Base-by-base conservation (phyloP, 2,888 invertebrate species). In the Onthophagus sagittarius region DNA sequence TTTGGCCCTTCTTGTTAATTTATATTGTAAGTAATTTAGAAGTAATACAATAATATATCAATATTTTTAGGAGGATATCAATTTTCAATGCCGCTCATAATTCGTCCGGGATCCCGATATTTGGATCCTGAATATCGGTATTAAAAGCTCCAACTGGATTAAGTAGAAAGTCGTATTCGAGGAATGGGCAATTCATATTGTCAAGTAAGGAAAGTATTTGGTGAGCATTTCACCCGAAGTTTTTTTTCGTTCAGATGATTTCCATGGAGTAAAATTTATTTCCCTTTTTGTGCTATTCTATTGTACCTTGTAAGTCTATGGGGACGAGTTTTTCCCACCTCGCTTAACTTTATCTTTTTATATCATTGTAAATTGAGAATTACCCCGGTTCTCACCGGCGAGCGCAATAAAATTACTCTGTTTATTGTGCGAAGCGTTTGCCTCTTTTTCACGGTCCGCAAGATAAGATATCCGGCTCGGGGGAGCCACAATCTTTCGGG, bases 291-390 rank as follows among this genome's bases (percentile, higher is more conserved):
- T 23, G 23, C 23, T 23, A 53, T 53, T 53, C 39, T 53, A 53
- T 53, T 53, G 39, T 53, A 11, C 39, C 7, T 53, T 53, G 11
- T 53, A 53, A 53, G 67, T 67, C 32, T 32, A 67, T 23, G n/a
- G 31, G 67, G 67, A 67, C 1, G 31, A 67, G 67, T 67, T 67
- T 23, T 67, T 23, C 67, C 62, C 71, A 67, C 73, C 63, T 31
- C 31, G 72, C 31, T 63, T 71, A 72, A 71, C 75, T 71, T 71
- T 70, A 75, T 72, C 72, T 71, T 72, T 75, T 75, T 74, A 74
- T 70, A 72, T 72, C 75, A 73, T 73, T 75, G 75, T 75, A 75
- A 75, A 75, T 72, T 73, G 72, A 72, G 72, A 75, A 75, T 75
- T 72, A 75, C 74, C 74, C 70, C 70, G 72, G 72, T 71, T 72